Evolutionary conservation across 1,140 invertebrate genomes (phyloP).

Genomic region (Aplysia californica): DNA sequence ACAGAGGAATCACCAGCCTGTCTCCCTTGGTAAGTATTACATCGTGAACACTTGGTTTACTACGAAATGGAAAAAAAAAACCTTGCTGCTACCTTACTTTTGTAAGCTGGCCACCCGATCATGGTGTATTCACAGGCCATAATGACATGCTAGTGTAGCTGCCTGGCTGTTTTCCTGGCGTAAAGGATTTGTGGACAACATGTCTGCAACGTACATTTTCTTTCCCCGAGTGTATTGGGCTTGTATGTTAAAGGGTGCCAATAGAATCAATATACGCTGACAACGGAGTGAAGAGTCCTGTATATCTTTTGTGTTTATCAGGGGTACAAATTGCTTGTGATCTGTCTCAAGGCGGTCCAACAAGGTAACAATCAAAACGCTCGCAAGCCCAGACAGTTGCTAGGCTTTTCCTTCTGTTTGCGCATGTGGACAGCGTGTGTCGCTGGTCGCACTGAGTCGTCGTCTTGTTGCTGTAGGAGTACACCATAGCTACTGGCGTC

Average conservation of each 20-base stretch:
- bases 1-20: slow-evolving; percentile 49
- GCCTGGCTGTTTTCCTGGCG: background rate
- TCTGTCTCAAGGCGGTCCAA: slow-evolving; percentile 60
- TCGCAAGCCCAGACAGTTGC: slow-evolving; percentile 70
- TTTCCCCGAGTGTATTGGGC: background rate
- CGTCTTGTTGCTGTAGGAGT: slow-evolving; percentile 33
- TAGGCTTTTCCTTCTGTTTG: slow-evolving; percentile 72
- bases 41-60: too few species aligned
- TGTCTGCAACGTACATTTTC: background rate
- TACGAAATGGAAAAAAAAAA: too few species aligned
- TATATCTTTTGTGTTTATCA: background rate
- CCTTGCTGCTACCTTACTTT: too few species aligned
- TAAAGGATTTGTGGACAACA: background rate
- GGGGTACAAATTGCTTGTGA: slow-evolving; percentile 58
- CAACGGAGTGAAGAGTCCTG: background rate
- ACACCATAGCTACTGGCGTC: slow-evolving; percentile 38
- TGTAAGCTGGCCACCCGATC: background rate
- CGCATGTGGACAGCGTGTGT: slow-evolving; percentile 68
- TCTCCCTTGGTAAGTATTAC: slow-evolving; percentile 4
- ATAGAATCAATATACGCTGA: background rate
- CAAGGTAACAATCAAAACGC: slow-evolving; percentile 70
- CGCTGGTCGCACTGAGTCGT: slow-evolving; percentile 45
- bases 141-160: background rate
- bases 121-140: background rate
- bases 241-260: background rate